These are phyloP conservation scores for Pangasius macronema DNA, from an alignment of 2,797 vertebrate species.

Conservation along the genomic window DNA sequence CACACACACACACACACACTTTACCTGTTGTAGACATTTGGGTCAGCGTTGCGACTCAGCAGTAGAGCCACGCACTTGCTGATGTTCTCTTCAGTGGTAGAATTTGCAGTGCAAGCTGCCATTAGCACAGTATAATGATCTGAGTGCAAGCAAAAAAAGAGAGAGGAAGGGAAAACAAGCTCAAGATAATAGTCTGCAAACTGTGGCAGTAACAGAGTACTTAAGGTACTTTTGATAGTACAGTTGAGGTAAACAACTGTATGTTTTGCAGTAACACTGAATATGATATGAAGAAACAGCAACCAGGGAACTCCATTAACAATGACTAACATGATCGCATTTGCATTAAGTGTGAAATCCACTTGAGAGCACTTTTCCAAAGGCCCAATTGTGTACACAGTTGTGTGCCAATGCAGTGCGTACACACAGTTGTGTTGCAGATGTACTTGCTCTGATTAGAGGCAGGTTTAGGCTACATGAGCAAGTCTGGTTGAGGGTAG, in stretches of 20 bases:
- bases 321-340: background rate
- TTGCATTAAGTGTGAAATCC: slow-evolving; percentile 13
- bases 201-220: background rate
- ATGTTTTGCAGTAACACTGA: background rate
- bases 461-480: slow-evolving; percentile 54
- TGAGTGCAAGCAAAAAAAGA: slow-evolving; percentile 55
- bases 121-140: slow-evolving; percentile 88
- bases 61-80: slow-evolving; percentile 87
- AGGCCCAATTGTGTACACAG: slow-evolving; percentile 9
- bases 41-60: slow-evolving; percentile 88
- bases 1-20: slow-evolving; percentile 32
- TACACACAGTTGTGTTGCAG: slow-evolving; percentile 25
- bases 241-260: background rate
- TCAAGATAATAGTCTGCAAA: slow-evolving; percentile 7
- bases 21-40: slow-evolving; percentile 88
- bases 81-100: slow-evolving; percentile 80
- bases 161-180: background rate
- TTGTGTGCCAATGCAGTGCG: slow-evolving; percentile 19
- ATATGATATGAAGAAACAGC: background rate
- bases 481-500: slow-evolving; percentile 53
- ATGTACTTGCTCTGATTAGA: slow-evolving; percentile 46
- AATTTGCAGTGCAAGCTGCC: slow-evolving; percentile 81
- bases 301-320: background rate
- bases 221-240: background rate
- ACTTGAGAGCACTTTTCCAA: background rate